Conservation (phyloP, 2,113 vertebrate species). For the Sylvilagus bachmani region DNA sequence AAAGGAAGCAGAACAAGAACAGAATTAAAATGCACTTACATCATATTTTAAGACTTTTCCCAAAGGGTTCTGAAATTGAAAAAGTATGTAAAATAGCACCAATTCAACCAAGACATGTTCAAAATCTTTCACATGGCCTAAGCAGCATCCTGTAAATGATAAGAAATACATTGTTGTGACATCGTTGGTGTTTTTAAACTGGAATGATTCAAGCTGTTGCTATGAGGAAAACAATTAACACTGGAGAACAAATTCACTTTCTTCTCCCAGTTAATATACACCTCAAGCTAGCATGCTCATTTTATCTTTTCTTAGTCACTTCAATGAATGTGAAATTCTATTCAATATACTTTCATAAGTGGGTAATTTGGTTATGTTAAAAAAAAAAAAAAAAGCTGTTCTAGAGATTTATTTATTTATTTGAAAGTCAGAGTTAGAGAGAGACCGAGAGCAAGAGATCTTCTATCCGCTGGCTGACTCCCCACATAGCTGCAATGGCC, state of each 20-base stretch:
- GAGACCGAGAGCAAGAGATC: no score
- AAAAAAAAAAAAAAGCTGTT: no score
- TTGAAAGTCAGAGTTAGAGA: no score
- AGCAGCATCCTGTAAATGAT: neutral
- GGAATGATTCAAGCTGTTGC: neutral
- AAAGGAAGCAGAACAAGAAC: slow-evolving; percentile 2
- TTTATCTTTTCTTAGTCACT: neutral
- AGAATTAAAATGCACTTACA: neutral
- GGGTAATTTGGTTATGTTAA: no score
- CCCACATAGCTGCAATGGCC: no score
- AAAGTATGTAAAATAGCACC: neutral
- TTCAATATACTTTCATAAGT: neutral
- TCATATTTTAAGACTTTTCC: neutral
- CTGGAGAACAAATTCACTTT: slow-evolving; percentile 21
- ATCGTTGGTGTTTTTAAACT: neutral
- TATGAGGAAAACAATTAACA: neutral
- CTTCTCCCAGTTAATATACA: neutral
- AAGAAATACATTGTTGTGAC: neutral
- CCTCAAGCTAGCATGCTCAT: neutral
- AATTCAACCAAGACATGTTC: neutral
- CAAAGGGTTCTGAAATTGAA: slow-evolving; percentile 14
- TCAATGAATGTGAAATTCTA: neutral
- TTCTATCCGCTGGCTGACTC: no score
- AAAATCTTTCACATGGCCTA: neutral
- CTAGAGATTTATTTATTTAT: no score